A percentile compares a stretch with the other conserved stretches of the same genome.
Conservation (phyloP, 2,888 invertebrate species). For the Coecobrya sp. region DNA sequence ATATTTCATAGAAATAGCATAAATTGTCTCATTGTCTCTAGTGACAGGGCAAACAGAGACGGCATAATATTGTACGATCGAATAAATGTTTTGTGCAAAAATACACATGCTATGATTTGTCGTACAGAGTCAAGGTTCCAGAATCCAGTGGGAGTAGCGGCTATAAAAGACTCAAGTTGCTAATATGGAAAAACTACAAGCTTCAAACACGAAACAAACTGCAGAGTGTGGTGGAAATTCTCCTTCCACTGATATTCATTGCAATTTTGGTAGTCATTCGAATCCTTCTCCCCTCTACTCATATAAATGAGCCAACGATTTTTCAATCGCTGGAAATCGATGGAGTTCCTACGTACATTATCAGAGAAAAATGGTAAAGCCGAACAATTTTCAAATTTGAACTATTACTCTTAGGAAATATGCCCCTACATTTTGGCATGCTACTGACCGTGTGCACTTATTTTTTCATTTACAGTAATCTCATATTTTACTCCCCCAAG, state of each 20-base stretch:
- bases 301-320: conserved; percentile 87
- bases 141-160: conserved; percentile 24
- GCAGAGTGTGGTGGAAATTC: conserved; percentile 91
- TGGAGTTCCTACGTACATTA: conserved; percentile 73
- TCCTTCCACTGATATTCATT: conserved; percentile 91
- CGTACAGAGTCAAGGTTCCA: not conserved
- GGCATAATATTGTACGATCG: too few species aligned
- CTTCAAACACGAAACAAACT: conserved; percentile 92
- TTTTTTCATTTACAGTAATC: conserved; percentile 76
- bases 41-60: too few species aligned
- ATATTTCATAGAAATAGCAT: not conserved
- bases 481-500: conserved; percentile 84
- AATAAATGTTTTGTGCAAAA: not conserved
- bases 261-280: conserved; percentile 92
- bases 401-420: too few species aligned
- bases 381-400: too few species aligned
- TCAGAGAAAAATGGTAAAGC: conserved; percentile 79
- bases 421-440: too few species aligned
- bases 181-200: conserved; percentile 95
- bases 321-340: conserved; percentile 87
- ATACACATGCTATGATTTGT: not conserved
- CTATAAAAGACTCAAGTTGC: conserved; percentile 89
- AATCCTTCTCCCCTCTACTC: conserved; percentile 90
- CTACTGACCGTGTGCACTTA: not conserved
- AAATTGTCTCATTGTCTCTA: too few species aligned